These are phyloP conservation scores for Sinocyclocheilus grahami DNA, from an alignment of 2,113 vertebrate genomes.

Conservation along the genomic window DNA sequence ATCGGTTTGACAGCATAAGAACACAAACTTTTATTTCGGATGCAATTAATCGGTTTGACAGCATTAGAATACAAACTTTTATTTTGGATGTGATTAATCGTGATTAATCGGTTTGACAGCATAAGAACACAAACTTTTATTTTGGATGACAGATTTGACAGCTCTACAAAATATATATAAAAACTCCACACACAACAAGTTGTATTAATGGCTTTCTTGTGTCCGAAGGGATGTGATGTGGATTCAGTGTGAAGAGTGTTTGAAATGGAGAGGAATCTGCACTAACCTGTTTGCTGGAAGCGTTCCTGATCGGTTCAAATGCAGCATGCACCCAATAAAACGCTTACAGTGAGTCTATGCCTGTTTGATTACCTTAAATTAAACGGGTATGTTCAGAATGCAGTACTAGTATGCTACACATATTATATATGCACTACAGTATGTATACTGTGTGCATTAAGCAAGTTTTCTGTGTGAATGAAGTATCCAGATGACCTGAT, in stretches of 20 bases:
- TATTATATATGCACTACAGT: not conserved
- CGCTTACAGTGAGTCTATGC: conserved; percentile 69
- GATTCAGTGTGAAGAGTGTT: conserved; percentile 83
- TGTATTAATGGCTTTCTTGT: not conserved
- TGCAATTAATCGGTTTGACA: no score
- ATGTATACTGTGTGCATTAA: not conserved
- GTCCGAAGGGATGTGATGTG: conserved; percentile 66
- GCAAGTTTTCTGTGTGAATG: not conserved
- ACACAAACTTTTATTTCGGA: no score
- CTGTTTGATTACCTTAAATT: no score
- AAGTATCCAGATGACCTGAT: not conserved
- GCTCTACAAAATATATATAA: no score
- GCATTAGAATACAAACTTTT: no score
- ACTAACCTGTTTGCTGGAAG: conserved; percentile 61
- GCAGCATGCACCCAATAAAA: conserved; percentile 75
- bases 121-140: no score
- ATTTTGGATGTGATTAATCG: no score
- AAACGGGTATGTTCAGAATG: not conserved
- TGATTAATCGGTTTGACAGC: no score
- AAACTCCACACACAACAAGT: not conserved
- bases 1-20: no score
- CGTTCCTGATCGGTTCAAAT: conserved; percentile 77
- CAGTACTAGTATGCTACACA: not conserved
- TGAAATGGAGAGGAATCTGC: conserved; percentile 81
- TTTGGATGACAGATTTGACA: no score